Percentiles rank a stretch among this genome's conserved stretches.
phyloP scores from a whole-genome alignment of 2,113 vertebrate species.

The Psilopogon haemacephalus region DNA sequence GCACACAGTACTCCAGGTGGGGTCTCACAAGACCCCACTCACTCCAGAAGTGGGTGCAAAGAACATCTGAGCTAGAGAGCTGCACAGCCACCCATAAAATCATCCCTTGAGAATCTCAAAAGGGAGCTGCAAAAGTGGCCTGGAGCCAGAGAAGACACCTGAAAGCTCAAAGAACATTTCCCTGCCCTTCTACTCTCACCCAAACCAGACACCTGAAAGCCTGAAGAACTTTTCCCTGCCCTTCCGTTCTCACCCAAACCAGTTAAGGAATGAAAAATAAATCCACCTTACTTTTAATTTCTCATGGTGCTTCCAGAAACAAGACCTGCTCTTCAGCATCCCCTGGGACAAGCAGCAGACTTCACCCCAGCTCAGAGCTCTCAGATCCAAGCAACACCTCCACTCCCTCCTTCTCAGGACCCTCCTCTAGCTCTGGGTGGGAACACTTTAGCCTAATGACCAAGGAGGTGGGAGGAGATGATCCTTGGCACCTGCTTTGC shows the following conservation, averaged over 20 bases:
- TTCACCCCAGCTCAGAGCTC: rapidly evolving
- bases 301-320: rapidly evolving
- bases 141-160: neutral
- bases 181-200: neutral
- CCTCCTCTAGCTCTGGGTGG: neutral
- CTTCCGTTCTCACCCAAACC: neutral
- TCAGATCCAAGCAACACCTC: neutral
- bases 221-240: neutral
- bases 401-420: rapidly evolving
- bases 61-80: too few relatives aligned
- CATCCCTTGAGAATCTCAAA: too few relatives aligned
- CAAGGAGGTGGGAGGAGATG: neutral
- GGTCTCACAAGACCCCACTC: too few relatives aligned
- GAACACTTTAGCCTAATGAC: neutral
- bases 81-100: too few relatives aligned
- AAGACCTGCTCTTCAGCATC: neutral
- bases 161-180: neutral
- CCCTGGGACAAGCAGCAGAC: too few relatives aligned
- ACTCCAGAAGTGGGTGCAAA: too few relatives aligned
- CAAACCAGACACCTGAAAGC: neutral
- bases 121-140: too few relatives aligned
- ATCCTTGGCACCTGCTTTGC: neutral
- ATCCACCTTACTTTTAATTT: neutral
- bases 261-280: too few relatives aligned
- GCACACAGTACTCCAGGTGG: too few relatives aligned